Evolutionary conservation across 2,888 invertebrate species (phyloP).

Genomic region (Perizoma flavofasciatum): DNA sequence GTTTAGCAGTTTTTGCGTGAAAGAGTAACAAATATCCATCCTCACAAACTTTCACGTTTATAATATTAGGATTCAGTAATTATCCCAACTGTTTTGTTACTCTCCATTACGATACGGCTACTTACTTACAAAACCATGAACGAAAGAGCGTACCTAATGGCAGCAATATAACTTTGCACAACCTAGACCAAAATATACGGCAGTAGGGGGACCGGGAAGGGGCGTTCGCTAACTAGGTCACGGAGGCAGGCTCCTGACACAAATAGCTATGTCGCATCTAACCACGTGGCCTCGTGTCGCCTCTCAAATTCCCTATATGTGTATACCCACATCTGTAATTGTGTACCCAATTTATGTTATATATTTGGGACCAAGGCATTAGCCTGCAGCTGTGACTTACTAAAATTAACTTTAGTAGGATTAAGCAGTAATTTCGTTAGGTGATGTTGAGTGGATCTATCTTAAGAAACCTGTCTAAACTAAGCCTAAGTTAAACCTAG

Average conservation of each 20-base stretch:
- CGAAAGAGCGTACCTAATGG: conserved; percentile 41
- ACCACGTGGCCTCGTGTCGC: conserved; percentile 68
- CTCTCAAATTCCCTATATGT: conserved; percentile 55
- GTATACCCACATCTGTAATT: conserved; percentile 26
- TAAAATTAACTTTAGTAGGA: conserved; percentile 12
- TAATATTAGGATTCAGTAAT: too few relatives aligned
- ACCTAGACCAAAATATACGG: conserved; percentile 78
- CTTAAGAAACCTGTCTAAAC: not conserved
- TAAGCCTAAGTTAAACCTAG: not conserved
- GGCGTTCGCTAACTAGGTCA: conserved; percentile 76
- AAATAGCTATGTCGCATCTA: conserved; percentile 74
- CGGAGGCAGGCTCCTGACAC: conserved; percentile 81
- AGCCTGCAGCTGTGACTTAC: conserved; percentile 6
- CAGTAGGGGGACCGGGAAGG: conserved; percentile 62
- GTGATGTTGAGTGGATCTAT: not conserved
- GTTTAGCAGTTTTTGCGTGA: too few relatives aligned
- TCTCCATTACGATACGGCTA: conserved; percentile 26
- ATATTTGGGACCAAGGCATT: conserved; percentile 13
- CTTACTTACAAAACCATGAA: conserved; percentile 36
- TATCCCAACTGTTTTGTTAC: conserved; percentile 2
- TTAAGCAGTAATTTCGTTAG: conserved; percentile 9
- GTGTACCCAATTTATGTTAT: conserved; percentile 9
- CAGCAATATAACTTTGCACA: conserved; percentile 59
- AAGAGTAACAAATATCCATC: too few relatives aligned
- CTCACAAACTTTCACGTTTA: too few relatives aligned